Conservation (phyloP, 2,888 invertebrate species). For the Chirona hameri region DNA sequence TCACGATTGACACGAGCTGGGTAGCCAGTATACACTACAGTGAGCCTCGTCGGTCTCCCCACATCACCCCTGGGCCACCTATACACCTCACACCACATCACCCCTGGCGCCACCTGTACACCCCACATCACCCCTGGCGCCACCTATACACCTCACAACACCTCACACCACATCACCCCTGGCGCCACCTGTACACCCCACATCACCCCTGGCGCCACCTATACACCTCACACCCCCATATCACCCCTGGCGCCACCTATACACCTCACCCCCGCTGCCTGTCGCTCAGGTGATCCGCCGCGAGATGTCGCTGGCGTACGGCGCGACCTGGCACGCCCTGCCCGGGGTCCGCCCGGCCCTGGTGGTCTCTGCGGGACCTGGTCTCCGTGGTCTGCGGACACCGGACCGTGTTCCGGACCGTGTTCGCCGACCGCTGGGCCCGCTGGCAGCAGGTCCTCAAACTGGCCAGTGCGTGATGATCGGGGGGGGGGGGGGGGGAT, state of each 20-base stretch:
- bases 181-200: too few species aligned
- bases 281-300: constrained; percentile 4
- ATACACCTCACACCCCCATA: too few species aligned
- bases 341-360: neutral
- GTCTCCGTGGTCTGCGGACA: neutral
- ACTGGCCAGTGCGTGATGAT: neutral
- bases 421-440: neutral
- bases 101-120: neutral
- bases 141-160: too few species aligned
- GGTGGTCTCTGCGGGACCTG: neutral
- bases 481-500: too few species aligned
- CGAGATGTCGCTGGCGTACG: neutral
- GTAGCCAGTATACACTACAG: too few species aligned
- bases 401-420: constrained; percentile 1
- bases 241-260: neutral
- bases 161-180: too few species aligned
- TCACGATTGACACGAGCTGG: too few species aligned
- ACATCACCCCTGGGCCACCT: too few species aligned
- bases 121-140: neutral
- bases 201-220: too few species aligned
- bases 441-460: neutral
- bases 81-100: too few species aligned
- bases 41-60: too few species aligned
- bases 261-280: neutral
- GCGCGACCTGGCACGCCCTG: neutral